Conservation (phyloP, 1,140 invertebrate species). For the Asbolus verrucosus region DNA sequence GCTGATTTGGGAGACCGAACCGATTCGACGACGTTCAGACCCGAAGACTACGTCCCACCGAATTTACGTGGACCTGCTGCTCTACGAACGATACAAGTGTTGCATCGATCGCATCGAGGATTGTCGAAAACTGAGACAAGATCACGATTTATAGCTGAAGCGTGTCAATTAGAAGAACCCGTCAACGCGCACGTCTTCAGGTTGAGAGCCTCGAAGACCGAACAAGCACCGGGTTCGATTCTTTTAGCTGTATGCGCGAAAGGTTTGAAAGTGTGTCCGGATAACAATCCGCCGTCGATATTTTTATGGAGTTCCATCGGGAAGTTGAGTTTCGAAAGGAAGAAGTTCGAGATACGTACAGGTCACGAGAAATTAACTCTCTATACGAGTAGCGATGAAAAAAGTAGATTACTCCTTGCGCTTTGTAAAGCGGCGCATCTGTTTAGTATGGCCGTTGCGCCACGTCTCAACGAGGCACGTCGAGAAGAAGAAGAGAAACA, state of each 20-base stretch:
- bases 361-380: slow-evolving; percentile 89
- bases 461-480: slow-evolving; percentile 82
- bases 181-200: slow-evolving; percentile 93
- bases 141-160: slow-evolving; percentile 88
- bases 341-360: slow-evolving; percentile 95
- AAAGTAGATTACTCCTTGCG: slow-evolving; percentile 89
- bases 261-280: slow-evolving; percentile 85
- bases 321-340: slow-evolving; percentile 94
- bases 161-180: slow-evolving; percentile 85
- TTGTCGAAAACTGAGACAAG: slow-evolving; percentile 78
- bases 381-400: slow-evolving; percentile 91
- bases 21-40: slow-evolving; percentile 77
- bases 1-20: slow-evolving; percentile 87
- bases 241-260: slow-evolving; percentile 86
- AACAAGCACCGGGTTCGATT: slow-evolving; percentile 77
- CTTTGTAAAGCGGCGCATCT: slow-evolving; percentile 93
- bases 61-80: slow-evolving; percentile 73
- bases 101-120: slow-evolving; percentile 81
- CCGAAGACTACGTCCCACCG: slow-evolving; percentile 78
- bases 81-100: slow-evolving; percentile 71
- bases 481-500: slow-evolving; percentile 76
- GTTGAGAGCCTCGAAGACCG: slow-evolving; percentile 85
- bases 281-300: slow-evolving; percentile 75
- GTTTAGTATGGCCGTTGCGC: slow-evolving; percentile 93
- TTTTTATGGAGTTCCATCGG: slow-evolving; percentile 95